Conservation (phyloP, 2,797 vertebrate species). For the Clarias fuscus region DNA sequence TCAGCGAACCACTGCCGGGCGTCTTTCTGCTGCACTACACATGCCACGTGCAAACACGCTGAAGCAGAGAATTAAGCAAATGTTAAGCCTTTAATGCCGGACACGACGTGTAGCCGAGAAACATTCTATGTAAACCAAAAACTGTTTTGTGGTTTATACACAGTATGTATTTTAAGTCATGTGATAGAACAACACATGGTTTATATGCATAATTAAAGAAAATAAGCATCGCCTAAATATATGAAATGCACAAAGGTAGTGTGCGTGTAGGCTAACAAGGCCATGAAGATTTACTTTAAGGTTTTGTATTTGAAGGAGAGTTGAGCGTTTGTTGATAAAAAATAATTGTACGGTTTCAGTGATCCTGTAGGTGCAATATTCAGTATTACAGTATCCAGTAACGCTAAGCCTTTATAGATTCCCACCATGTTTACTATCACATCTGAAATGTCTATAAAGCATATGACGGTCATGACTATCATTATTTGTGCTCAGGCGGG, state of each 20-base stretch:
- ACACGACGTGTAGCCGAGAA: not conserved
- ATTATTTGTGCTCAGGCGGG: not conserved
- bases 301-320: not conserved
- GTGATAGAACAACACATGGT: not conserved
- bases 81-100: not conserved
- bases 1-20: conserved; percentile 99
- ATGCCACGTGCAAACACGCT: conserved; percentile 98
- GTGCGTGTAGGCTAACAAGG: not conserved
- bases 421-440: not conserved
- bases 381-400: not conserved
- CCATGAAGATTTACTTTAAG: not conserved
- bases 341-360: not conserved
- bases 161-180: not conserved
- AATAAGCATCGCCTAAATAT: not conserved
- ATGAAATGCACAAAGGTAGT: not conserved
- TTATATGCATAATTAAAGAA: not conserved
- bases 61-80: conserved; percentile 34
- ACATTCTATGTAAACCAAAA: not conserved
- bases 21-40: conserved; percentile 98
- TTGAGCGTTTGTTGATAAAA: not conserved
- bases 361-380: not conserved
- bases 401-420: not conserved
- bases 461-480: not conserved
- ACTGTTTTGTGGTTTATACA: not conserved
- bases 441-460: not conserved